Evolutionary conservation across 2,113 vertebrate species (phyloP), one percentile per base, ranked within the genome.

Genomic region (Chloropsis cyanopogon): DNA sequence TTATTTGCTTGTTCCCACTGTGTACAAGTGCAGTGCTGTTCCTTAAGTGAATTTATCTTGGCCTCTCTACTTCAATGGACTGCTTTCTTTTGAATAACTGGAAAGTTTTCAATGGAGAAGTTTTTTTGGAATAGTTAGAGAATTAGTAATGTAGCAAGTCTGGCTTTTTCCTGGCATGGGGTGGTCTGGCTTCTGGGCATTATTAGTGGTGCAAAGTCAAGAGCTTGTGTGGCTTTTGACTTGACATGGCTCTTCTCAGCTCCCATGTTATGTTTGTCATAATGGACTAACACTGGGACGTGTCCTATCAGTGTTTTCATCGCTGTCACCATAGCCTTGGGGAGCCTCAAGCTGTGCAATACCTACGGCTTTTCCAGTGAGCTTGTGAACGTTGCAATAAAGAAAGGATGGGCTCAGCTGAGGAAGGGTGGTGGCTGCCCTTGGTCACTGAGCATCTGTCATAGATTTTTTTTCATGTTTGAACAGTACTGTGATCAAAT

Each of bases 241-340:
- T 60, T 52, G 41, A 28, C 11, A 1, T 6, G 17, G 28, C 39
- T 88, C 24, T 73, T 57, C 44, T 73, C 42, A 44, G 53, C 29
- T 73, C 52, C 21, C 2, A 4, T 26, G 17, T 49, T 59, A 35
- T 2, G 7, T 70, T 24, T 46, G 78, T 39, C 8, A 3, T n/a
- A 8, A 41, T 7, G 5, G 61, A 23, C 18, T 66, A 56, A 7
- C 0, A 0, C 3, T 63, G 52, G 29, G 54, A 46, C 0, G 0
- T 69, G 37, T 53, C 28, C n/a, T 49, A 10, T 26, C 10, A 23
- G 41, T 31, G n/a, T 65, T 78, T 54, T n/a, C 50, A 17, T 47
- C 65, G 46, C 54, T 60, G 28, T 60, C 41, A 54, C 59, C 1
- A 1, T 10, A n/a, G 54, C 41, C 17, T 15, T 1, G 2, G 15